Evolutionary conservation across 2,113 vertebrate genomes (phyloP), one percentile per base, ranked within the genome.

Genomic region (Poeciliopsis retropinna): DNA sequence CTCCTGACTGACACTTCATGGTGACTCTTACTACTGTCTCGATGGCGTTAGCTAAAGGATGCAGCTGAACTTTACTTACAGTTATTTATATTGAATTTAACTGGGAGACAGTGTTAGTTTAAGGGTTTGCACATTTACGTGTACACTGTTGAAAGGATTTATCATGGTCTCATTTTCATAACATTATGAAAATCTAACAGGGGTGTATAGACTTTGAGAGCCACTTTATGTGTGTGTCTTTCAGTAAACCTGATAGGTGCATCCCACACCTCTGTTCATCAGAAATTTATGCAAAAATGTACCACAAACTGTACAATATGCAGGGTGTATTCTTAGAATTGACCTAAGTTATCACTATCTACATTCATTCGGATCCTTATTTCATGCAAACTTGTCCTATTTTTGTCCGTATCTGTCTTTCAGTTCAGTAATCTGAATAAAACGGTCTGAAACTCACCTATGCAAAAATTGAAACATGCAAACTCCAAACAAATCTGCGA

Each of bases 401-500:
- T 70, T 61, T 13, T 64, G 1, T n/a, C 44, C 17, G 1, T 61
- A 62, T 78, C 31, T 62, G 25, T 22, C 28, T 67, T 5, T 34
- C 19, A 39, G 41, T 60, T 25, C 32, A 47, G 70, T 32, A 31
- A 80, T 83, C 54, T 83, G 31, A 66, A 80, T 74, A 60, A 60
- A 70, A 29, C 34, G 14, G 22, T 47, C 51, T 64, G 60, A 0
- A 37, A 47, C 69, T 70, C 39, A 19, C 17, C 51, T 62, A 72
- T 31, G 72, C 57, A 60, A 31, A 70, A 73, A 67, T 60, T 32
- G 28, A 14, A 31, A 62, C 79, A 87, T 89, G 83, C 77, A 87
- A 88, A 88, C 73, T 64, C 60, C 34, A 84, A 81, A 75, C 89
- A 85, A 88, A 88, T 85, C n/a, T 57, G 0, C n/a, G 41, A 64